A percentile compares a stretch with the other conserved stretches of the same genome.
Conservation (phyloP, 2,888 invertebrate species). For the Dicyrtomina minuta region DNA sequence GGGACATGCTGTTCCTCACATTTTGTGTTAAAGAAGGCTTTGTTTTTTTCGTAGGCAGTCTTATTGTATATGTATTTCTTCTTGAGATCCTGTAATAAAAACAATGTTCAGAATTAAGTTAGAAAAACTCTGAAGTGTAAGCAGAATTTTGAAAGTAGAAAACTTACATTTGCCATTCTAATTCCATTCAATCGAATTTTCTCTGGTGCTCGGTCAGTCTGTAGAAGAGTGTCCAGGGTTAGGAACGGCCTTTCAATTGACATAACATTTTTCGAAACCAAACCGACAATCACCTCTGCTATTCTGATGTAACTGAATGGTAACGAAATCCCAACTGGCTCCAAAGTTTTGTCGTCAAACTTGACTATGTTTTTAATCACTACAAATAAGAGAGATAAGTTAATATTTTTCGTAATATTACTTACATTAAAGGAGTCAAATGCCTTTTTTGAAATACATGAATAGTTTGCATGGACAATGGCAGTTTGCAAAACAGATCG, state of each 20-base stretch:
- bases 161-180: constrained; percentile 4
- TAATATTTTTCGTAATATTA: no score
- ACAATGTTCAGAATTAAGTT: not conserved
- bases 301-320: constrained; percentile 9
- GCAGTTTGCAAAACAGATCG: not conserved
- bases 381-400: not conserved
- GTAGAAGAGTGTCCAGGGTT: constrained; percentile 20
- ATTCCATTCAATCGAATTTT: constrained; percentile 9
- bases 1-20: constrained; percentile 12
- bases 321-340: constrained; percentile 7
- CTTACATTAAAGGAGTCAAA: no score
- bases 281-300: not conserved
- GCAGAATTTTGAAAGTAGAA: not conserved
- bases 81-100: not conserved
- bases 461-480: no score
- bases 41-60: not conserved
- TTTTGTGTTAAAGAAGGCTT: constrained; percentile 9
- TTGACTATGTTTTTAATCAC: constrained; percentile 11
- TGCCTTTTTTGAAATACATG: no score
- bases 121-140: not conserved
- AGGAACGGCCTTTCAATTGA: constrained; percentile 16
- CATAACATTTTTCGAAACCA: not conserved
- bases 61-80: not conserved
- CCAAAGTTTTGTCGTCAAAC: not conserved
- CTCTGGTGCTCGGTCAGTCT: not conserved